phyloP scores from a whole-genome alignment of 2,113 vertebrate species.

The Microtus montanus region DNA sequence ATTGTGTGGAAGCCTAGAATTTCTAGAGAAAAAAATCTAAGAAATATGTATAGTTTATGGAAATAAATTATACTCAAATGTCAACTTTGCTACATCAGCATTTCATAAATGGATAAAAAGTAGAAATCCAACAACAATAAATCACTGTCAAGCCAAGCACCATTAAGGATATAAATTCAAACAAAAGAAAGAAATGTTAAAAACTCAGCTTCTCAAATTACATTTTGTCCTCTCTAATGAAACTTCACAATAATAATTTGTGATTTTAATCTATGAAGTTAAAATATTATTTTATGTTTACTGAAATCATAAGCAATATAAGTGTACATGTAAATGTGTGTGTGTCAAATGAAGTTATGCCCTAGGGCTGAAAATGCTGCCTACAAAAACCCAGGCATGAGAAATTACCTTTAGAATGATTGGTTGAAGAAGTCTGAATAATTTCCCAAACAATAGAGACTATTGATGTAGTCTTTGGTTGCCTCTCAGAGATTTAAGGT shows the following conservation, averaged over 20 bases:
- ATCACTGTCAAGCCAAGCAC: neutral
- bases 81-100: neutral
- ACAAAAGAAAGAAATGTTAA: constrained; percentile 11
- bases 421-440: neutral
- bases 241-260: constrained; percentile 22
- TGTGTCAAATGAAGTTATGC: neutral
- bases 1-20: neutral
- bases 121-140: neutral
- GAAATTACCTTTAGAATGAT: neutral
- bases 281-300: neutral
- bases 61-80: constrained; percentile 47
- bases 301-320: neutral
- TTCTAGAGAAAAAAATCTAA: neutral
- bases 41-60: constrained; percentile 8
- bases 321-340: neutral
- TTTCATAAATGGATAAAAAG: neutral
- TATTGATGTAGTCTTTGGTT: neutral
- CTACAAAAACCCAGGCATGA: too few relatives aligned
- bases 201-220: constrained; percentile 6
- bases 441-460: neutral
- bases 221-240: neutral
- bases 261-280: neutral
- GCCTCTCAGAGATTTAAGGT: neutral
- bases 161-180: constrained; percentile 14
- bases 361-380: neutral